These are phyloP conservation scores for Hetaerina titia DNA, from an alignment of 2,888 invertebrate genomes.

Conservation along the genomic window DNA sequence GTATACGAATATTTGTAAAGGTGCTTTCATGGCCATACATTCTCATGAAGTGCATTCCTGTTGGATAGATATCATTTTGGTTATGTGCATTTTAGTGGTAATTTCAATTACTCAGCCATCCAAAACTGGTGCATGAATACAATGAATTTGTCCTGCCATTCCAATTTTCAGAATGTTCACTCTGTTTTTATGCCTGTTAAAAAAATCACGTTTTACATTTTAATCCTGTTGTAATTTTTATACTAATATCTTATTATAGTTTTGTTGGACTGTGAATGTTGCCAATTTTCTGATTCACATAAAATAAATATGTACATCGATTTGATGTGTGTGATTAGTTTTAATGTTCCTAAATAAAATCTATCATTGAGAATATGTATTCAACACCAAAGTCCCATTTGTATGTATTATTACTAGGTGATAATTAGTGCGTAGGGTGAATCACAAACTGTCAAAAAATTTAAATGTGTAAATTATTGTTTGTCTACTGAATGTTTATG, in stretches of 20 bases:
- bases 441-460: constrained; percentile 9
- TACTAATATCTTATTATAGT: neutral
- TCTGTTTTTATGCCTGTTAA: constrained; percentile 7
- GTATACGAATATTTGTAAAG: constrained; percentile 55
- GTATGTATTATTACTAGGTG: constrained; percentile 51
- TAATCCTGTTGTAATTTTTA: constrained; percentile 36
- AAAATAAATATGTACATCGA: constrained; percentile 39
- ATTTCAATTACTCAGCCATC: neutral
- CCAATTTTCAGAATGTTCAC: neutral
- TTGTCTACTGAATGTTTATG: constrained; percentile 35
- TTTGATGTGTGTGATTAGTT: constrained; percentile 65
- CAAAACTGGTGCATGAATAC: neutral
- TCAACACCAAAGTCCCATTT: constrained; percentile 62
- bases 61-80: neutral
- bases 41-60: constrained; percentile 30
- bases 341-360: constrained; percentile 56
- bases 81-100: neutral
- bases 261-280: constrained; percentile 38
- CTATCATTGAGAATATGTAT: constrained; percentile 39
- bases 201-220: neutral
- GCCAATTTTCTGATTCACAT: neutral
- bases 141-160: constrained; percentile 29
- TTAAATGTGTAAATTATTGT: constrained; percentile 37
- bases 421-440: constrained; percentile 16
- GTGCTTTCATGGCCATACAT: constrained; percentile 28